A percentile compares a stretch with the other conserved stretches of the same genome.
phyloP scores from a whole-genome alignment of 2,888 invertebrate genomes.

The Cactoblastis cactorum region DNA sequence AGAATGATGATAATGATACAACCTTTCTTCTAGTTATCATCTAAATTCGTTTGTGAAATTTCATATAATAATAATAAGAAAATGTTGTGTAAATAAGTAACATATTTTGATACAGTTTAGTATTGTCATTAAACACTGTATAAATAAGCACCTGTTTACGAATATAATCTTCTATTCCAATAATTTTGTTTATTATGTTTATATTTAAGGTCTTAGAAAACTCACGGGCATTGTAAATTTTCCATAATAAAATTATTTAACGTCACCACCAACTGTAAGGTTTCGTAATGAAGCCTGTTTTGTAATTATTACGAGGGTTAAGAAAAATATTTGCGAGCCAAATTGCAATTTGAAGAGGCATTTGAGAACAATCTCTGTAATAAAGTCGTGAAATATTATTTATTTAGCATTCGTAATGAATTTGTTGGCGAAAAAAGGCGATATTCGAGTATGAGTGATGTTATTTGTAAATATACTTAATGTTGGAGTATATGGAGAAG shows the following conservation, averaged over 20 bases:
- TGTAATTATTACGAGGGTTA: slow-evolving; percentile 4
- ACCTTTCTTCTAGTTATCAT: no score
- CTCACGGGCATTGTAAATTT: not conserved
- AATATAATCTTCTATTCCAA: no score
- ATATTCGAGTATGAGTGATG: no score
- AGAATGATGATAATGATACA: no score
- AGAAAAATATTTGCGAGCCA: not conserved
- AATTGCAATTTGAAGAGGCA: slow-evolving; percentile 5
- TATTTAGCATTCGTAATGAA: not conserved
- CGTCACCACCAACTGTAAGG: slow-evolving; percentile 1
- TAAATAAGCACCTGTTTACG: no score
- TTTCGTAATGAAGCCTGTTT: not conserved
- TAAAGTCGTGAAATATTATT: not conserved
- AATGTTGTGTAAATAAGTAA: no score
- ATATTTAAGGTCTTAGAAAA: not conserved
- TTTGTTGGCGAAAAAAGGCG: not conserved
- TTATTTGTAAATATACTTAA: no score
- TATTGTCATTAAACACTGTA: no score
- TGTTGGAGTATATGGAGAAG: no score
- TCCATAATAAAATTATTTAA: slow-evolving; percentile 8
- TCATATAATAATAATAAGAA: no score
- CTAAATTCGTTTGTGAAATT: no score
- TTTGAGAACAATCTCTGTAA: not conserved
- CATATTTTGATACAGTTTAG: no score
- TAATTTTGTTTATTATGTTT: not conserved